Base-by-base conservation (phyloP, 1,140 invertebrate genomes). In the Holotrichia oblita region DNA sequence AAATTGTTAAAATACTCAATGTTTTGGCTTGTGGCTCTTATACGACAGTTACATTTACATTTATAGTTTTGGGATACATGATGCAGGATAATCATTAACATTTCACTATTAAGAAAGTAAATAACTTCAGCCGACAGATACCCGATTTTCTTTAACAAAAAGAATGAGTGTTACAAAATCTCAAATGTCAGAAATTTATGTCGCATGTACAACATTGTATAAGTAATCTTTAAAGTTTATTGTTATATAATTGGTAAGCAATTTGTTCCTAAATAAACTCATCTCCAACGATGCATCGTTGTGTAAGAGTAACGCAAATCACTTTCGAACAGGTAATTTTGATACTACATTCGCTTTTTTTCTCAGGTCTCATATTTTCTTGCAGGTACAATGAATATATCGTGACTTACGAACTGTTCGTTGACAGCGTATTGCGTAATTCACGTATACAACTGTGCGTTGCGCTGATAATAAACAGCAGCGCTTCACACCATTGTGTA, bases 341-440 rank as follows among this genome's bases (percentile, higher is more conserved):
- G 61, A 27, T 20, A 64, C 9, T 64, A 59, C 61, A 17, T 64
- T 64, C 61, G 61, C 20, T 64, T 64, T 64, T 64, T 64, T 64
- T 27, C 61, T 27, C 61, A 24, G 2, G 6, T 17, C 12, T 17
- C 10, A 6, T 20, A 64, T 64, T 64, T 64, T 64, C 61, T 64
- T 64, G 9, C 20, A 64, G 2, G 6, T 27, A 64, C 61, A 64
- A 64, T 22, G 61, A 64, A 64, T n/a, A 64, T 20, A 27, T 6
- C 61, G 61, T 64, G 61, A 22, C 61, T 64, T 64, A 64, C 61
- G 61, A 64, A 64, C 61, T 6, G 6, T 24, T 64, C 22, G 61
- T 64, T 64, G 61, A 3, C 61, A 17, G 61, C 61, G 17, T 27
- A 8, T 64, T 64, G 61, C 10, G 61, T 20, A 64, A 64, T 22